phyloP scores from a whole-genome alignment of 2,797 vertebrate genomes.

The Anas capensis region DNA sequence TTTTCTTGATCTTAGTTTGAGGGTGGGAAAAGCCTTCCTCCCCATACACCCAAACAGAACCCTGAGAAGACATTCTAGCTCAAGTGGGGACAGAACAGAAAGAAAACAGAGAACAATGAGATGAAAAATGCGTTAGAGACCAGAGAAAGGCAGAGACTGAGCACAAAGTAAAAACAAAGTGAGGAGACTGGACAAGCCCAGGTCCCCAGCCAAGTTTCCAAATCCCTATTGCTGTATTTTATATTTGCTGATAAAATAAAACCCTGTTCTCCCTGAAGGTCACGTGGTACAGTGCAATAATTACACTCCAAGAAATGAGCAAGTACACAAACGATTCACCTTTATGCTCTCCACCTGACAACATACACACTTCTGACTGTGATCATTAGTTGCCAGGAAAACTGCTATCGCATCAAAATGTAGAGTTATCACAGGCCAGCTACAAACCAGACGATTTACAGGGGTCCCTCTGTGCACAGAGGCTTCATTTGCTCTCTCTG shows the following conservation, averaged over 20 bases:
- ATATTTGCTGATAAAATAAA: background rate
- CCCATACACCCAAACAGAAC: background rate
- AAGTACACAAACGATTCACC: background rate
- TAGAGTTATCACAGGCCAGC: background rate
- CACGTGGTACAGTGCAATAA: background rate
- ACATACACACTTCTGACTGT: background rate
- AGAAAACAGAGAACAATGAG: background rate
- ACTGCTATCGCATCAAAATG: background rate
- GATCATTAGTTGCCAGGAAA: background rate
- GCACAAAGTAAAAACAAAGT: background rate
- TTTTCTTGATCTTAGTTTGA: background rate
- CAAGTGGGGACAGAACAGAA: background rate
- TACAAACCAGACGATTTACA: background rate
- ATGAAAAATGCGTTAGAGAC: background rate
- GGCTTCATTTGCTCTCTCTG: too few species aligned
- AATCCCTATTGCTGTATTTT: background rate
- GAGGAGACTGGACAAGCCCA: background rate
- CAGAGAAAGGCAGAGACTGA: background rate
- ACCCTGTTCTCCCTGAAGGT: background rate
- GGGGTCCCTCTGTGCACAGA: rapidly evolving
- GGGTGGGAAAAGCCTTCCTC: background rate
- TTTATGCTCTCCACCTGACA: background rate
- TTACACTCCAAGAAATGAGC: background rate
- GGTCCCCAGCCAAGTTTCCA: background rate
- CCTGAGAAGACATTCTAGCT: background rate